Evolutionary conservation across 2,797 vertebrate species (phyloP).

Genomic region (Peromyscus attwateri): DNA sequence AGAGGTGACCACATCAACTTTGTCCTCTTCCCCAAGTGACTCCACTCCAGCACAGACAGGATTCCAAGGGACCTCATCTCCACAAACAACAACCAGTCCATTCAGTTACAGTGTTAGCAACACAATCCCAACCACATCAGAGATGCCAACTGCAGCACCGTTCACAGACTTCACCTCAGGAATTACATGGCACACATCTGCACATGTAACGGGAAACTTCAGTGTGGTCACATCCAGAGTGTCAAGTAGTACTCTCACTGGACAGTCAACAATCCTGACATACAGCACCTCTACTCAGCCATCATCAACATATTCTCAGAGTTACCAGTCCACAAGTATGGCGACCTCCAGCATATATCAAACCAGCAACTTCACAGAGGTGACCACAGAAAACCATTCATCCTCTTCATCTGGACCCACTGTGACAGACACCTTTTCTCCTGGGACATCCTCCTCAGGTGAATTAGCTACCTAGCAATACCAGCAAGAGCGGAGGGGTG

Average conservation of each 20-base stretch:
- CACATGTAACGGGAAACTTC: not conserved
- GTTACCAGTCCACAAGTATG: too few relatives aligned
- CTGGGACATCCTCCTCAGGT: not conserved
- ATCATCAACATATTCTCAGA: not conserved
- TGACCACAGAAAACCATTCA: accelerated
- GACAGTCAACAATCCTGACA: not conserved
- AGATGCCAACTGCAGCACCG: accelerated
- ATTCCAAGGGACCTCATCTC: accelerated
- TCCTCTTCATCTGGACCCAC: accelerated
- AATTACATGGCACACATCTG: not conserved
- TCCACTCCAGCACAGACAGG: accelerated
- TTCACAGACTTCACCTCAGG: not conserved
- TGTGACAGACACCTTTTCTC: accelerated
- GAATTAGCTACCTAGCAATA: not conserved
- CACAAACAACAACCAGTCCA: too few relatives aligned
- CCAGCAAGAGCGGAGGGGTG: not conserved
- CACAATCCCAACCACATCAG: accelerated
- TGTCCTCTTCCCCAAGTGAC: accelerated
- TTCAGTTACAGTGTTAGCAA: not conserved
- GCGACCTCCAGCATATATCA: not conserved
- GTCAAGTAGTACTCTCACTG: not conserved
- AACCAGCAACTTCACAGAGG: not conserved
- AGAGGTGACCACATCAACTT: accelerated
- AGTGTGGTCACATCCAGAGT: not conserved
- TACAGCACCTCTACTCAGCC: not conserved